Evolutionary conservation across 30 jellyfish, hydroid and myxozoan species (phyloP).

Genomic region (Pelagia noctiluca): DNA sequence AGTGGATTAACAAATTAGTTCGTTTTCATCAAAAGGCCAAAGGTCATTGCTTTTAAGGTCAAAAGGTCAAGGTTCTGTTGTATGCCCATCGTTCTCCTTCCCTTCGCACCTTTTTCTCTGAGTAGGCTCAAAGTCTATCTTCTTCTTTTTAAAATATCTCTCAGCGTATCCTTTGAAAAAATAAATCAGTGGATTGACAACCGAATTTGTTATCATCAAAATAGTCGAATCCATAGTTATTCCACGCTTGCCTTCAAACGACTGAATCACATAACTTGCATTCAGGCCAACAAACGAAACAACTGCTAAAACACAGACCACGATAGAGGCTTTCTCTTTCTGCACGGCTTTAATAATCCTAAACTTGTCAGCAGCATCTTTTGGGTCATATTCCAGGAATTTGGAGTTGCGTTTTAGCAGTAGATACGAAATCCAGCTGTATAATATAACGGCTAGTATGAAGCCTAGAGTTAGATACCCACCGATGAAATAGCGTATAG

Average conservation of each 20-base stretch:
- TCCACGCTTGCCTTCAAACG: background rate
- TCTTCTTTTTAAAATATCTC: background rate
- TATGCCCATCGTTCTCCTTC: no score
- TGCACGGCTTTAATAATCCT: constrained; percentile 31
- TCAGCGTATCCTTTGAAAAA: constrained; percentile 25
- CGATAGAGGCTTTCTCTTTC: constrained; percentile 45
- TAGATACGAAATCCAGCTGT: background rate
- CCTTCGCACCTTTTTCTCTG: no score
- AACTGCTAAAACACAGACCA: constrained; percentile 31
- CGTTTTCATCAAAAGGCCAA: no score
- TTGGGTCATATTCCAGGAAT: constrained; percentile 14
- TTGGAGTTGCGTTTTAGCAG: constrained; percentile 10
- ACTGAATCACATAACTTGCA: constrained; percentile 6
- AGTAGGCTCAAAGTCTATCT: background rate
- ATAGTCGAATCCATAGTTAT: background rate
- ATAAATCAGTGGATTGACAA: constrained; percentile 29
- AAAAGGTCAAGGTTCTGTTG: no score
- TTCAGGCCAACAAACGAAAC: constrained; percentile 33
- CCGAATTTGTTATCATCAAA: background rate
- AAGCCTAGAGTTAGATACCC: background rate
- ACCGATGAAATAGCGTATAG: background rate
- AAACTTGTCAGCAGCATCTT: background rate
- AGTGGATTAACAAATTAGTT: constrained; percentile 30
- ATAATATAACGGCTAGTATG: background rate
- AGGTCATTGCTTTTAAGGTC: no score